Evolutionary conservation across 2,888 invertebrate species (phyloP).

Genomic region (Leptarthrus brevirostris): DNA sequence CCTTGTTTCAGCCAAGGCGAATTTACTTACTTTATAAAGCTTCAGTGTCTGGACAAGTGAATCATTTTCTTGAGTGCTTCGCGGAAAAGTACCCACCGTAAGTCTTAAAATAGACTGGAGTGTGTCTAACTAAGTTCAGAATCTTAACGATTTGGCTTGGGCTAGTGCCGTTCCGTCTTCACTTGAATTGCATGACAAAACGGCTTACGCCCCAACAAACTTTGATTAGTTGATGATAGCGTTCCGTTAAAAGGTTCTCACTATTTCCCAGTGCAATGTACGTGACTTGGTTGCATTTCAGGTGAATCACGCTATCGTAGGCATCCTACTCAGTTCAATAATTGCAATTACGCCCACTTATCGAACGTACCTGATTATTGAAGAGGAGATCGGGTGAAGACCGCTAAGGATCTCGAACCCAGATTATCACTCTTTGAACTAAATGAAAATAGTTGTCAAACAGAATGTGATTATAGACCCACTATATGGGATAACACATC

Average conservation of each 20-base stretch:
- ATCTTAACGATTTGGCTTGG: conserved; percentile 12
- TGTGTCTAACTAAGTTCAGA: neutral
- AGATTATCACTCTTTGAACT: neutral
- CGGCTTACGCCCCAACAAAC: neutral
- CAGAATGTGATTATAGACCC: too few relatives aligned
- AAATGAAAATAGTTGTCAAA: too few relatives aligned
- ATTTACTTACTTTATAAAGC: too few relatives aligned
- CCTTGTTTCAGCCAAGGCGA: neutral
- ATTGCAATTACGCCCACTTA: conserved; percentile 32
- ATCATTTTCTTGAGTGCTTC: conserved; percentile 7
- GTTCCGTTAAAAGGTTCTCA: conserved; percentile 19
- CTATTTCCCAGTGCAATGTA: neutral
- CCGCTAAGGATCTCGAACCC: conserved; percentile 12
- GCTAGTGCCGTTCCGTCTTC: neutral
- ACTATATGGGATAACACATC: too few relatives aligned
- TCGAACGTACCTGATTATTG: neutral
- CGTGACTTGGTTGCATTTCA: conserved; percentile 18
- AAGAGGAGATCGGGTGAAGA: neutral
- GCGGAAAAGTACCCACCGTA: conserved; percentile 15
- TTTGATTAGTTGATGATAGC: conserved; percentile 14
- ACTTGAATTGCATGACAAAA: conserved; percentile 12
- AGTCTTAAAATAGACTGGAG: neutral
- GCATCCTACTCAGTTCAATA: conserved; percentile 8
- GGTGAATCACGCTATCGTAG: conserved; percentile 21
- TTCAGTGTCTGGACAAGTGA: conserved; percentile 4